These are phyloP conservation scores for Orthosia gothica DNA, from an alignment of 2,888 invertebrate species.

Conservation along the genomic window DNA sequence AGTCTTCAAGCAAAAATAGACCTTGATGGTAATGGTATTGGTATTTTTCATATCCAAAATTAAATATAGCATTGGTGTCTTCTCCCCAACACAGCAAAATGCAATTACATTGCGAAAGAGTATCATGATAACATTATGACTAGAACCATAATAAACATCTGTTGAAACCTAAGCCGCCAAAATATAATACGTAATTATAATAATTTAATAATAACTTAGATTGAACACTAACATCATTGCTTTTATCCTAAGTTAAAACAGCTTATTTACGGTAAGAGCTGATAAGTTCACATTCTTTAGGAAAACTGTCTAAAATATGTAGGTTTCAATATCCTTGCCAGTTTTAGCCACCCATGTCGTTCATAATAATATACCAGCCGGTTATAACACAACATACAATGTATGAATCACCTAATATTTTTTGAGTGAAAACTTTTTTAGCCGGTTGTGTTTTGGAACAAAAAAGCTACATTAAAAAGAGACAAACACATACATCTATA, in stretches of 20 bases:
- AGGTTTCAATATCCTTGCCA: too few relatives aligned
- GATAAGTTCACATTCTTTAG: not conserved
- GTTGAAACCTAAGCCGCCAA: slow-evolving; percentile 46
- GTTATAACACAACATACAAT: too few relatives aligned
- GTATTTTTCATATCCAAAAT: too few relatives aligned
- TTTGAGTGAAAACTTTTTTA: too few relatives aligned
- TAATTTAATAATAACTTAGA: slow-evolving; percentile 32
- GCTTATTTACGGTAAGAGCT: slow-evolving; percentile 29
- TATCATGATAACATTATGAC: slow-evolving; percentile 53
- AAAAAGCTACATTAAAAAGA: too few relatives aligned
- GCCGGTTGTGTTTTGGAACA: too few relatives aligned
- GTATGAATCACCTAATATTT: too few relatives aligned
- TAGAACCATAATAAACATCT: slow-evolving; percentile 56
- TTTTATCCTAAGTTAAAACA: slow-evolving; percentile 37
- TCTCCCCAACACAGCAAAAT: slow-evolving; percentile 31
- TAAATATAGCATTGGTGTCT: not conserved
- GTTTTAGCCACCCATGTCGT: too few relatives aligned
- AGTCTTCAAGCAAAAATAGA: too few relatives aligned
- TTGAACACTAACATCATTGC: slow-evolving; percentile 61
- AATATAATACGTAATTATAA: slow-evolving; percentile 36
- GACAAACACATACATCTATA: too few relatives aligned
- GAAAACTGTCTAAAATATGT: not conserved
- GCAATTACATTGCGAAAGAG: slow-evolving; percentile 51
- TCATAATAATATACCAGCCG: too few relatives aligned
- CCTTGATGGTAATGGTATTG: too few relatives aligned